Percentiles rank a stretch among this genome's conserved stretches.
Conservation (phyloP, 2,797 vertebrate genomes). For the Arnoldichthys spilopterus region DNA sequence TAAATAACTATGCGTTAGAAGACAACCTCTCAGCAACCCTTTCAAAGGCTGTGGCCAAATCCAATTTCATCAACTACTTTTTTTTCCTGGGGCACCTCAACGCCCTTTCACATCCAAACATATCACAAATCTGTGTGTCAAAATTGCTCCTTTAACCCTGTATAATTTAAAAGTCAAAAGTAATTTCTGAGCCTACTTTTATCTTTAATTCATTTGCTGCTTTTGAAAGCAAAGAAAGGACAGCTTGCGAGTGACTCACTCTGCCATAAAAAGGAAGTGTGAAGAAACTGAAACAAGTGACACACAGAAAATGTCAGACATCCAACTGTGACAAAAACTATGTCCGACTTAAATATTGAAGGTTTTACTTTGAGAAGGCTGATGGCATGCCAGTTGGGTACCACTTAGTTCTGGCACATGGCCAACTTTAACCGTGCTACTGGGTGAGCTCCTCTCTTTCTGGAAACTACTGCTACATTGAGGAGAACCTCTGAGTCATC, state of each 20-base stretch:
- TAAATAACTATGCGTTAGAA: constrained; percentile 7
- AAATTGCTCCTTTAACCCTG: constrained; percentile 25
- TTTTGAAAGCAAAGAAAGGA: constrained; percentile 30
- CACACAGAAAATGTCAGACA: constrained; percentile 29
- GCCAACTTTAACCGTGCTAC: not conserved
- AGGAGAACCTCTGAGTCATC: constrained; percentile 9
- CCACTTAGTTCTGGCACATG: constrained; percentile 1
- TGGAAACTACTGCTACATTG: not conserved
- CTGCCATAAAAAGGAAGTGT: constrained; percentile 23
- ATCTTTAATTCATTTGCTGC: constrained; percentile 21
- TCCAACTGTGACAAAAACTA: constrained; percentile 25
- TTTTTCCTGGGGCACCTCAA: not conserved
- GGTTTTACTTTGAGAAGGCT: not conserved
- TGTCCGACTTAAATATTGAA: constrained; percentile 19
- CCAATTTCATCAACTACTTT: constrained; percentile 14
- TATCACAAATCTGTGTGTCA: not conserved
- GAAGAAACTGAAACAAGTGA: constrained; percentile 27
- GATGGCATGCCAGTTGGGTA: not conserved
- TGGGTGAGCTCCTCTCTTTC: constrained; percentile 1
- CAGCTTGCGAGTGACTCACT: constrained; percentile 38
- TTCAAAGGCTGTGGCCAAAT: constrained; percentile 24
- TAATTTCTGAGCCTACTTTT: constrained; percentile 22
- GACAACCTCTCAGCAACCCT: constrained; percentile 2
- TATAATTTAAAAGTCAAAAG: constrained; percentile 22
- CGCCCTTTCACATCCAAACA: constrained; percentile 3